Evolutionary conservation across 1,140 invertebrate genomes (phyloP), one percentile per base, ranked within the genome.

Genomic region (Eriocheir sinensis): DNA sequence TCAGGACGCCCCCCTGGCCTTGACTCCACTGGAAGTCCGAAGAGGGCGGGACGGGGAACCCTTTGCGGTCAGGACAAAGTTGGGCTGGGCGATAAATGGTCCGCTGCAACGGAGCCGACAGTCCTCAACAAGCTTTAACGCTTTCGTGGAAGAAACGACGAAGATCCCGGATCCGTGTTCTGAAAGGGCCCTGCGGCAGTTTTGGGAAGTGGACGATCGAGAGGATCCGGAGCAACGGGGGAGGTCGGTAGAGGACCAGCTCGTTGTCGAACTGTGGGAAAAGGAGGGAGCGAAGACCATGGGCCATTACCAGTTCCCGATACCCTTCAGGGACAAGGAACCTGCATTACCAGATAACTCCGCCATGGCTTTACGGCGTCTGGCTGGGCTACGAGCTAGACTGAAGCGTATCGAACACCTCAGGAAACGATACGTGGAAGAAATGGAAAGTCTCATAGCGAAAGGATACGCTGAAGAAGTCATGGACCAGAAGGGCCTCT

Each of bases 51-150:
- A 88, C 36, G 85, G 85, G 36, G 38, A 36, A 4, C 85, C 27
- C 3, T 88, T 36, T 32, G 38, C 88, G 6, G 3, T 89, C n/a
- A n/a, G n/a, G n/a, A n/a, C n/a, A n/a, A n/a, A n/a, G n/a, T 32
- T 91, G 48, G 89, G 89, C 27, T 91, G 89, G 89, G 27, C 89
- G 27, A 48, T 48, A 53, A 44, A 91, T 30, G 89, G 30, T 32
- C 89, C n/a, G 48, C n/a, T 91, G 30, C 21, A 44, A n/a, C 15
- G 6, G 36, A 15, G 4, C 1, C 44, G 4, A 27, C 44, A 2
- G 40, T 15, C 21, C 15, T 0, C 0, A 6, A 6, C 15, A 15
- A 48, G 44, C 44, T 48, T 48, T 15, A 48, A 48, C 44, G 27
- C 38, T 12, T 89, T 89, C 40, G 2, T 89, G 27, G 86, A 34